Conservation (phyloP, 35 echinoderm and acorn worm species). For the Apostichopus japonicus region DNA sequence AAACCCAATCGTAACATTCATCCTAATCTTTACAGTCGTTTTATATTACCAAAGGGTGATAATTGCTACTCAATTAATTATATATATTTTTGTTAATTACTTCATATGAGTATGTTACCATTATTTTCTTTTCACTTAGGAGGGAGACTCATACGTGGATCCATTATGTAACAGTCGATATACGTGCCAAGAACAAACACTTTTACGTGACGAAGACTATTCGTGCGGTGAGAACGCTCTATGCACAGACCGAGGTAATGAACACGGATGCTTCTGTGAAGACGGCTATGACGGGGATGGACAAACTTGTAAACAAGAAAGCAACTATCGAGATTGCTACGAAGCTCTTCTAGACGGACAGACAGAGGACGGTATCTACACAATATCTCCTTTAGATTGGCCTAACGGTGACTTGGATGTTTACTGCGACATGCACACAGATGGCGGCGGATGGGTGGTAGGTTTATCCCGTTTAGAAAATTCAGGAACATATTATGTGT, state of each 20-base stretch:
- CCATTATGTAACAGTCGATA: not conserved
- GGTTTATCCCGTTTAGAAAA: not conserved
- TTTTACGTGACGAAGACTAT: not conserved
- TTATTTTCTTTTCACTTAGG: not conserved
- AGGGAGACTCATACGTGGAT: not conserved
- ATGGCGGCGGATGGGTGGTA: constrained; percentile 23
- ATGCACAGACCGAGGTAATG: not conserved
- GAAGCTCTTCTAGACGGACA: not conserved
- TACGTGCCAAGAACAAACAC: not conserved
- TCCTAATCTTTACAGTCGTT: too few species aligned
- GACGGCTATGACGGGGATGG: not conserved
- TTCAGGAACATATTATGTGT: not conserved
- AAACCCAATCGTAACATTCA: too few species aligned
- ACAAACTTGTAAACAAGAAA: not conserved
- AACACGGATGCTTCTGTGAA: not conserved
- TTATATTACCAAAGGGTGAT: too few species aligned
- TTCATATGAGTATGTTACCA: too few species aligned
- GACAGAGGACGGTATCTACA: constrained; percentile 12
- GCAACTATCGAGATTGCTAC: not conserved
- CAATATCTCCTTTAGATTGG: constrained; percentile 9
- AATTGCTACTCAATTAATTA: too few species aligned
- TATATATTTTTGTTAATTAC: too few species aligned
- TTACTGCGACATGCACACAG: constrained; percentile 15
- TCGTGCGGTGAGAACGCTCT: not conserved
- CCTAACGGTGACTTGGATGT: not conserved